Evolutionary conservation across 2,888 invertebrate species (phyloP), one percentile per base, ranked within the genome.

Genomic region (Prenolepis imparis): DNA sequence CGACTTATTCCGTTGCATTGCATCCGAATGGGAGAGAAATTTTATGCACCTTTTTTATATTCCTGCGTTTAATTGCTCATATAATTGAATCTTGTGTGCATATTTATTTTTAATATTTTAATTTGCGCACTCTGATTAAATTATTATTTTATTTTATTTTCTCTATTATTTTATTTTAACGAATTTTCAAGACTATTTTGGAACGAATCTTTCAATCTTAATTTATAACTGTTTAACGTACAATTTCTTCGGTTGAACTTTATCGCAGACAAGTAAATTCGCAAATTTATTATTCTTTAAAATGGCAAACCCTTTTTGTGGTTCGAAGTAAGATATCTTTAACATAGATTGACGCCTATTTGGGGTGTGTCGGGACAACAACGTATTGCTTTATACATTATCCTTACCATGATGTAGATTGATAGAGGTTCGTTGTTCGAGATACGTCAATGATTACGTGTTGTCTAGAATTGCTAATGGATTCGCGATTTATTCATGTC

Each of bases 391-490:
- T 85, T 84, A 74, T 88, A 83, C 80, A 84, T 87, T 82, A 84
- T 36, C 39, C 41, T 28, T 64, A 73, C 63, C 41, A 48, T 21
- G 61, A 74, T 24, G 66, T 57, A 59, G 83, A 82, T 82, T 80
- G 83, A 87, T 86, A 86, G 82, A 86, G 84, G 67, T 68, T 64
- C 67, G 78, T 78, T 41, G 78, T 68, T 81, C 21, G 55, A 78
- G 70, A 86, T 52, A 64, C 48, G 48, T 52, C 63, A 59, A 39
- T 18, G 44, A 80, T 74, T 67, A 61, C 57, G 78, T 74, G 61
- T 64, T 70, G 68, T 24, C 48, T 39, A 57, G 52, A 36, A 74
- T 68, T 39, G 59, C 64, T 64, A 66, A 87, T 87, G 83, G 81
- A 85, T 82, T 86, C 72, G 82, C 63, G 48, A 84, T 86, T 82